Percentiles rank a stretch among this genome's conserved stretches.
phyloP scores from a whole-genome alignment of 2,113 vertebrate genomes.

The Muntiacus muntjak region DNA sequence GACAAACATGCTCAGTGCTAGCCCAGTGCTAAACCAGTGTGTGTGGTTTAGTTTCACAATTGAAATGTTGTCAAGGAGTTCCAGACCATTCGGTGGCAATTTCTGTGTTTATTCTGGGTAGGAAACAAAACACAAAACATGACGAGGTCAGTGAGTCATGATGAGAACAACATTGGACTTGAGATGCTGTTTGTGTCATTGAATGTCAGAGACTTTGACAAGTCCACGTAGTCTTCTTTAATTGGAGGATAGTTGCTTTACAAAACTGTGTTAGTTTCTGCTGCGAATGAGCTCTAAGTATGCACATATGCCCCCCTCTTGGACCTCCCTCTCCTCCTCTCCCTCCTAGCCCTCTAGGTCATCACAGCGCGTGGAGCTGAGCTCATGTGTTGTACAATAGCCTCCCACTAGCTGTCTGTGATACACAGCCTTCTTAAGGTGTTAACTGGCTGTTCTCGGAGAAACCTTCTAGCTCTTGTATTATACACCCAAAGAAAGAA shows the following conservation, averaged over 20 bases:
- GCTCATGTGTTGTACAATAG: neutral
- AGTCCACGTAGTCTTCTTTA: neutral
- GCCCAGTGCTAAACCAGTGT: neutral
- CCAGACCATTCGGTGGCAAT: neutral
- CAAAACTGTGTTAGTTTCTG: neutral
- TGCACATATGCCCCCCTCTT: neutral
- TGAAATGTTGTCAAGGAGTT: neutral
- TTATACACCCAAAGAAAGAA: neutral
- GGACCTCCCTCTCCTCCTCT: neutral
- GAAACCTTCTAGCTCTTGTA: neutral
- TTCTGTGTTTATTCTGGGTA: neutral
- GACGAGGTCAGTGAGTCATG: accelerated
- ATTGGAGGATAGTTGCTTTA: neutral
- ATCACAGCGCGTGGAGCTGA: neutral
- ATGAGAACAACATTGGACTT: neutral
- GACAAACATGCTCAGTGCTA: neutral
- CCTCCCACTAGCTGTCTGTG: neutral
- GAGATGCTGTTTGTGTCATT: neutral
- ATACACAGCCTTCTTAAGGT: neutral
- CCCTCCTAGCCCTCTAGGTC: neutral
- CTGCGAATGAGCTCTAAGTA: neutral
- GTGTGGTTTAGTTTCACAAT: neutral
- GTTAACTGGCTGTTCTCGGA: neutral
- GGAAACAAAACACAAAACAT: neutral
- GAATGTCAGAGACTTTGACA: neutral